phyloP scores from a whole-genome alignment of 2,888 invertebrate species.

The Trilocha varians region DNA sequence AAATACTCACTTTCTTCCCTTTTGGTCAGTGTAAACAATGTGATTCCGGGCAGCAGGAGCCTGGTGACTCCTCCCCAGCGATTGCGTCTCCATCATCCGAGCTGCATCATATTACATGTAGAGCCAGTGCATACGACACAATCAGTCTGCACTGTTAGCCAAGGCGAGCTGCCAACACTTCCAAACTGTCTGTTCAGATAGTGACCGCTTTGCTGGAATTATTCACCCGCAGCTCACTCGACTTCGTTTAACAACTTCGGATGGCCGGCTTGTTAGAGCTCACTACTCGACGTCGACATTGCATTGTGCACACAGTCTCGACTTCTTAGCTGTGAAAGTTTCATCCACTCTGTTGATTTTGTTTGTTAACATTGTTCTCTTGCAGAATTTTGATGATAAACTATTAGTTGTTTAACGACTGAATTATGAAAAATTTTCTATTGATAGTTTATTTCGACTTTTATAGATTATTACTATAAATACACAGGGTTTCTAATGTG shows the following conservation, averaged over 20 bases:
- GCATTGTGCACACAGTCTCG: slow-evolving; percentile 60
- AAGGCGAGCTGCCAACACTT: slow-evolving; percentile 32
- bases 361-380: slow-evolving; percentile 53
- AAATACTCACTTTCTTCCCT: slow-evolving; percentile 65
- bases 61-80: slow-evolving; percentile 44
- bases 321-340: slow-evolving; percentile 63
- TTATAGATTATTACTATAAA: too few relatives aligned
- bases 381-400: slow-evolving; percentile 11
- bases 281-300: slow-evolving; percentile 46
- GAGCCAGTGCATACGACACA: background rate
- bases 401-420: background rate
- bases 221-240: slow-evolving; percentile 34
- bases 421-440: background rate
- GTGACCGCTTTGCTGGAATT: slow-evolving; percentile 48
- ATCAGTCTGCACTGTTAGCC: slow-evolving; percentile 1
- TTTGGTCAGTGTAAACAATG: slow-evolving; percentile 68
- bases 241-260: slow-evolving; percentile 56
- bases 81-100: slow-evolving; percentile 51
- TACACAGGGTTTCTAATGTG: too few relatives aligned
- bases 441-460: background rate
- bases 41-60: slow-evolving; percentile 61
- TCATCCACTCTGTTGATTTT: slow-evolving; percentile 55
- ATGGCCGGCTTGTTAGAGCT: slow-evolving; percentile 62
- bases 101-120: slow-evolving; percentile 2
- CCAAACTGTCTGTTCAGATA: slow-evolving; percentile 40